Percentiles rank a stretch among this genome's conserved stretches.
These are phyloP conservation scores for Leptoclinus maculatus DNA, from an alignment of 2,797 vertebrate species.

Conservation along the genomic window DNA sequence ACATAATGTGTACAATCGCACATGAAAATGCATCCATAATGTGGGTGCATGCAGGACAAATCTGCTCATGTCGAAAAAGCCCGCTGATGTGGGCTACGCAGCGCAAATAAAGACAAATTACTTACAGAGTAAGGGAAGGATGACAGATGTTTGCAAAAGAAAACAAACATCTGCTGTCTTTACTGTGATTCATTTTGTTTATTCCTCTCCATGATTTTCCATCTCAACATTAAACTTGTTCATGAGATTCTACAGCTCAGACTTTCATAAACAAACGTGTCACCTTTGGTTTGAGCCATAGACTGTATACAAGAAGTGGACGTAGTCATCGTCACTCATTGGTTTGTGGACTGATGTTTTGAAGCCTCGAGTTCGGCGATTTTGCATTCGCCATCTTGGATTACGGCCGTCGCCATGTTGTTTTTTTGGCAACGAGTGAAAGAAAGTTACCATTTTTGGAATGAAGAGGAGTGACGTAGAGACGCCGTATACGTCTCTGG, in stretches of 20 bases:
- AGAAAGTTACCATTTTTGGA: too few relatives aligned
- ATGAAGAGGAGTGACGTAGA: too few relatives aligned
- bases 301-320: neutral
- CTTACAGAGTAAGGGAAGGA: constrained; percentile 38
- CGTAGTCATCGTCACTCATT: too few relatives aligned
- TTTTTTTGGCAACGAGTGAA: neutral
- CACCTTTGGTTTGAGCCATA: neutral
- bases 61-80: constrained; percentile 42
- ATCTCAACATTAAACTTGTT: constrained; percentile 1
- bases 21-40: constrained; percentile 51
- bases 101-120: constrained; percentile 45
- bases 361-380: neutral
- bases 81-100: constrained; percentile 33
- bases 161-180: constrained; percentile 22
- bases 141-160: constrained; percentile 42
- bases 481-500: too few relatives aligned
- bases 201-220: neutral
- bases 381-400: neutral
- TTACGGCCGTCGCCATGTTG: neutral
- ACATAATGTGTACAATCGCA: constrained; percentile 53
- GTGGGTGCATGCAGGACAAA: constrained; percentile 48
- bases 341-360: neutral
- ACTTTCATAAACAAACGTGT: neutral
- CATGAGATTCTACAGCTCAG: neutral
- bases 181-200: constrained; percentile 3